Evolutionary conservation across 2,797 vertebrate species (phyloP).

Genomic region (Nothura maculosa): DNA sequence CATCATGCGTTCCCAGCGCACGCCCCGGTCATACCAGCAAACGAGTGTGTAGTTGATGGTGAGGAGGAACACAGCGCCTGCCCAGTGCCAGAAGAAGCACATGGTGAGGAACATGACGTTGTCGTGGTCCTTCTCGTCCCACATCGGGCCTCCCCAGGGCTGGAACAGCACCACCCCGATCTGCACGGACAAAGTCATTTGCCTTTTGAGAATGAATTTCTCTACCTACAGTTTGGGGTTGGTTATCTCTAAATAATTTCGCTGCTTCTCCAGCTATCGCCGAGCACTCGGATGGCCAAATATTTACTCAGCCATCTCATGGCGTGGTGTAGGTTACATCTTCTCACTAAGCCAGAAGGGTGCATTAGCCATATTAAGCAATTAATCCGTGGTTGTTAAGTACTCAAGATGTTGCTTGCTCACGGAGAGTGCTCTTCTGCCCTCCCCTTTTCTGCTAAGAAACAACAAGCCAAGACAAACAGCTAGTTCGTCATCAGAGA

Average conservation of each 20-base stretch:
- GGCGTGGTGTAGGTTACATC: neutral
- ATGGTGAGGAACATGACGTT: constrained; percentile 97
- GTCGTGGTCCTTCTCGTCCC: constrained; percentile 82
- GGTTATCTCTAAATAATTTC: neutral
- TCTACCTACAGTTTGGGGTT: neutral
- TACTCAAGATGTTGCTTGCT: neutral
- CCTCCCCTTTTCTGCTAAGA: neutral
- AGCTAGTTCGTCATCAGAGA: neutral
- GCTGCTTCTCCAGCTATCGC: neutral
- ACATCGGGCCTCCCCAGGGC: constrained; percentile 80
- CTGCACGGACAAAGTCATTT: constrained; percentile 73
- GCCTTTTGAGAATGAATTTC: too few species aligned
- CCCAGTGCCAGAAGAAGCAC: constrained; percentile 97
- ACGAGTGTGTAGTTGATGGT: constrained; percentile 74
- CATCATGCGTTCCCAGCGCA: neutral
- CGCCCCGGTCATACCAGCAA: constrained; percentile 83
- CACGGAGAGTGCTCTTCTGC: neutral
- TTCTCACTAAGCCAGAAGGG: neutral
- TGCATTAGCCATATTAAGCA: constrained; percentile 26
- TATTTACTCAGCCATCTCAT: neutral
- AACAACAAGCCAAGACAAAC: constrained; percentile 3
- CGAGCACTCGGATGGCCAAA: neutral
- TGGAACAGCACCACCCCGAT: constrained; percentile 94
- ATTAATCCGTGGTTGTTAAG: neutral
- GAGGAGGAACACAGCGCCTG: constrained; percentile 80